Conservation (phyloP, 2,888 invertebrate genomes). For the Lacanobia oleracea region DNA sequence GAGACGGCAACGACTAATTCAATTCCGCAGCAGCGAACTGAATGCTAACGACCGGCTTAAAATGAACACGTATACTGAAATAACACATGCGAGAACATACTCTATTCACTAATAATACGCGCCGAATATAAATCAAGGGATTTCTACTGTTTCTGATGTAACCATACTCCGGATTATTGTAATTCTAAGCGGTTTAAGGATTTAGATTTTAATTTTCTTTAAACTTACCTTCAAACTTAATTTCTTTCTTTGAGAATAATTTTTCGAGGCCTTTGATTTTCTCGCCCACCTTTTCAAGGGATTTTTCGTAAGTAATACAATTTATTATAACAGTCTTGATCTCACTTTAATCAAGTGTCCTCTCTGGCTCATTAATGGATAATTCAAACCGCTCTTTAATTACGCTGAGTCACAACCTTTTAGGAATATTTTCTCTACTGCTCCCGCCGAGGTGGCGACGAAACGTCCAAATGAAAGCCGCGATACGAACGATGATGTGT, state of each 20-base stretch:
- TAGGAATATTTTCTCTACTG: slow-evolving; percentile 49
- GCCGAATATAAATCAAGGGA: slow-evolving; percentile 47
- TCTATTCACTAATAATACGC: slow-evolving; percentile 63
- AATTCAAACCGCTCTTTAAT: slow-evolving; percentile 65
- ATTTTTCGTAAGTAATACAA: slow-evolving; percentile 57
- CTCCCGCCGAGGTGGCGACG: slow-evolving; percentile 12
- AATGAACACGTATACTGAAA: slow-evolving; percentile 72
- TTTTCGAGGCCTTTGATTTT: slow-evolving; percentile 44
- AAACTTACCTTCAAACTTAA: slow-evolving; percentile 47
- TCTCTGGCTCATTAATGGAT: slow-evolving; percentile 62
- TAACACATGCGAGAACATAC: slow-evolving; percentile 66
- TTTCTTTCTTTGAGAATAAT: slow-evolving; percentile 43
- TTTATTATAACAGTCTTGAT: slow-evolving; percentile 61
- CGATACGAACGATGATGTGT: slow-evolving; percentile 20
- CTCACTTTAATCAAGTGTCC: slow-evolving; percentile 66
- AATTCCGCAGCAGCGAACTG: slow-evolving; percentile 72
- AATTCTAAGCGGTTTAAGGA: slow-evolving; percentile 38
- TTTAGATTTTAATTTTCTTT: slow-evolving; percentile 49
- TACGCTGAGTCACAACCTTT: slow-evolving; percentile 63
- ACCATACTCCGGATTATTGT: slow-evolving; percentile 45
- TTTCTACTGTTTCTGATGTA: slow-evolving; percentile 42
- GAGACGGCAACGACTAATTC: slow-evolving; percentile 74
- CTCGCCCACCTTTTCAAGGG: slow-evolving; percentile 46
- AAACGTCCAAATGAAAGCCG: slow-evolving; percentile 38
- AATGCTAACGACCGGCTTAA: slow-evolving; percentile 76